A percentile compares a stretch with the other conserved stretches of the same genome.
phyloP scores from a whole-genome alignment of 2,888 invertebrate species.

The Taphrorychus bicolor region DNA sequence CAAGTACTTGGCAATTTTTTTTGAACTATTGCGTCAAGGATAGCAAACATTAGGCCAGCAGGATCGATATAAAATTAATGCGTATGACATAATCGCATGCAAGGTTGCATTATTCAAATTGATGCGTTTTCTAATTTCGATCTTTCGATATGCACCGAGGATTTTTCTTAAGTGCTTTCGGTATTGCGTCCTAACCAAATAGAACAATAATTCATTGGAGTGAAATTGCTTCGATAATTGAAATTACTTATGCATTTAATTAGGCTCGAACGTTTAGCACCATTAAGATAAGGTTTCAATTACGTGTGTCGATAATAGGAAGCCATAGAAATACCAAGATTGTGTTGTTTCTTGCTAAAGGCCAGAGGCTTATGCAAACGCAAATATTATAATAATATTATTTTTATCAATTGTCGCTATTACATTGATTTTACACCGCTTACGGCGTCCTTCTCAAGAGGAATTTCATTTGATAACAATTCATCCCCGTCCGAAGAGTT shows the following conservation, averaged over 20 bases:
- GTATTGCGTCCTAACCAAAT: background rate
- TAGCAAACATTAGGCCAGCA: background rate
- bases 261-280: slow-evolving; percentile 3
- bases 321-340: too few relatives aligned
- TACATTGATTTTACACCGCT: too few relatives aligned
- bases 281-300: slow-evolving; percentile 21
- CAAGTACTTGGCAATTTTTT: background rate
- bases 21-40: background rate
- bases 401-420: too few relatives aligned
- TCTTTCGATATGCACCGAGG: background rate
- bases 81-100: background rate
- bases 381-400: too few relatives aligned
- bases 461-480: too few relatives aligned
- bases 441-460: too few relatives aligned
- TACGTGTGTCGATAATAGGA: slow-evolving; percentile 9
- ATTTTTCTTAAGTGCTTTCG: background rate
- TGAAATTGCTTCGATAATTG: background rate
- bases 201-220: background rate
- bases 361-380: too few relatives aligned
- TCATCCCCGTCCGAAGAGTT: too few relatives aligned
- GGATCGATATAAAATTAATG: background rate
- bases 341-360: too few relatives aligned
- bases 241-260: slow-evolving; percentile 11
- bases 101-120: background rate
- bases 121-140: background rate